A percentile compares a stretch with the other conserved stretches of the same genome.
phyloP scores from a whole-genome alignment of 2,797 vertebrate species.

The Cephalopachus bancanus region DNA sequence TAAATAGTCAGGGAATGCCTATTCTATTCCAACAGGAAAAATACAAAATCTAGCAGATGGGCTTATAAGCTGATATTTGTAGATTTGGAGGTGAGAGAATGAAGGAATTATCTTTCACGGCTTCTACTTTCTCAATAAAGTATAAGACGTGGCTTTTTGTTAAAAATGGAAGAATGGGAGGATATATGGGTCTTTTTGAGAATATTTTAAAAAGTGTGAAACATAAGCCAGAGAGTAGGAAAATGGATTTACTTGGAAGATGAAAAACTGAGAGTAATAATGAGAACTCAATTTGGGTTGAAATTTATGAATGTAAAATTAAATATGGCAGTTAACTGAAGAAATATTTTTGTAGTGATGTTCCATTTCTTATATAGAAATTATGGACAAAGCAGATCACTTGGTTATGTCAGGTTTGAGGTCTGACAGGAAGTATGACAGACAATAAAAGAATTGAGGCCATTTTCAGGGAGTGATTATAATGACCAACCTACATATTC shows the following conservation, averaged over 20 bases:
- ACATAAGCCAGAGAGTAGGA: neutral
- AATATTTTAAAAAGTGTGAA: neutral
- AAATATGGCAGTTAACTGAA: neutral
- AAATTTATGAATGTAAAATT: slow-evolving; percentile 12
- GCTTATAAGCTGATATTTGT: neutral
- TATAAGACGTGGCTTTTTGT: neutral
- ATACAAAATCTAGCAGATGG: neutral
- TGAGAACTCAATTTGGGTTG: neutral
- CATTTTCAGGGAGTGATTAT: neutral
- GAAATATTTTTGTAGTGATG: slow-evolving; percentile 1
- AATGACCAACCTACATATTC: neutral
- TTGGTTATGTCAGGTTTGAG: neutral
- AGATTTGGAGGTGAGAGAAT: neutral
- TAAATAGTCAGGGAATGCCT: neutral
- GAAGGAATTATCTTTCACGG: neutral
- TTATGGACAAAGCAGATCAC: neutral
- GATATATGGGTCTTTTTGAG: neutral
- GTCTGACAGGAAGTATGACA: neutral
- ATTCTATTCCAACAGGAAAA: slow-evolving; percentile 2
- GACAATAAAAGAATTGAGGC: neutral
- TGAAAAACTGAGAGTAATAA: slow-evolving; percentile 4
- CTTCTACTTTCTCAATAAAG: slow-evolving; percentile 3
- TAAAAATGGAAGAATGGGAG: neutral
- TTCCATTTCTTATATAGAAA: slow-evolving; percentile 31
- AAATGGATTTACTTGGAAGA: neutral